Evolutionary conservation across 2,797 vertebrate species (phyloP), one percentile per base, ranked within the genome.

Genomic region (Epinephelus coioides): DNA sequence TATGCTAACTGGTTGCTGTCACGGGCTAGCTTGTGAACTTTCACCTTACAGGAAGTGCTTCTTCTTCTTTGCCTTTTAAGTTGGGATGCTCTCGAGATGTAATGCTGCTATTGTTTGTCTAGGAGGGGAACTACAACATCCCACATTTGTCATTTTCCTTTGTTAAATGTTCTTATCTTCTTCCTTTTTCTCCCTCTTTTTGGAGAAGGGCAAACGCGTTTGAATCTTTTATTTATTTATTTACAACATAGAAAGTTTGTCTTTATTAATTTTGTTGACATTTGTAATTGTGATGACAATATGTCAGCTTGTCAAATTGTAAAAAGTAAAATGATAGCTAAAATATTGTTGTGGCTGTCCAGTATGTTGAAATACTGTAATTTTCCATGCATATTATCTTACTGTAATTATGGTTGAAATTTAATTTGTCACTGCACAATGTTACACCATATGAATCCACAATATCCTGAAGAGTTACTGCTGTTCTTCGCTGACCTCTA

Each of bases 21-120:
- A 71, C 38, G 61, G 51, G n/a, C 56, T 53, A 83, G 77, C 65
- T 11, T n/a, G 19, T 76, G 68, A 92, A 80, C 92, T 89, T 88
- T 88, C 73, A 94, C 87, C 88, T 66, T 15, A 85, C 84, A 19
- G 74, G 82, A 85, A 81, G 67, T 13, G 40, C 12, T 27, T 11
- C 13, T 79, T 90, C 73, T 76, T 88, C 85, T 69, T 84, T 77
- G 21, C 70, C 18, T 10, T 61, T 14, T 34, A 11, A 27, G 57
- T 43, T 12, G 0, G 2, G 15, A 6, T 12, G 8, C 1, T 6
- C 3, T 30, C 1, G 1, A 10, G 0, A 40, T 11, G 8, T 3
- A n/a, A 38, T 14, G 23, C 64, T 81, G 80, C 82, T 76, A 0
- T 43, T 1, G 0, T n/a, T 2, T 13, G 87, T 11, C 3, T 1